A percentile compares a stretch with the other conserved stretches of the same genome.
phyloP scores from a whole-genome alignment of 2,797 vertebrate species.

The Lacerta viridis region DNA sequence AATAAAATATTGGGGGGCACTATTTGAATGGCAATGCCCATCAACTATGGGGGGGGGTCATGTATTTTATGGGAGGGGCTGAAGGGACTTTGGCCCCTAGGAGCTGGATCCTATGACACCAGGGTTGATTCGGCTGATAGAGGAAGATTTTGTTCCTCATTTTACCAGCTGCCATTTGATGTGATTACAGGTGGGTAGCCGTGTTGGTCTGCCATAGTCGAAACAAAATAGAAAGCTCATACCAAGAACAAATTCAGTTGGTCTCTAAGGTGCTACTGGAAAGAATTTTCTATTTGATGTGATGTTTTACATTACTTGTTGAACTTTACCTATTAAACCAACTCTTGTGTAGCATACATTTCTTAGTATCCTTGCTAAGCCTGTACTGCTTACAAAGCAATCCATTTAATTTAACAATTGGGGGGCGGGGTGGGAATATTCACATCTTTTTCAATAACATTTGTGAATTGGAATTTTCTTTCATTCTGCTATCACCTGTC shows the following conservation, averaged over 20 bases:
- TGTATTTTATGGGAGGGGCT: too few relatives aligned
- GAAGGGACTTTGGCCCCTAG: too few relatives aligned
- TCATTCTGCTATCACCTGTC: slow-evolving; percentile 42
- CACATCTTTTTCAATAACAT: slow-evolving; percentile 66
- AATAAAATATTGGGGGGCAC: too few relatives aligned
- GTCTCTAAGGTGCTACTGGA: too few relatives aligned
- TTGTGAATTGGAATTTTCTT: slow-evolving; percentile 67
- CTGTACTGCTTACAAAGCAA: slow-evolving; percentile 18
- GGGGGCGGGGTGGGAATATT: slow-evolving; percentile 42
- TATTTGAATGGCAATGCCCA: too few relatives aligned
- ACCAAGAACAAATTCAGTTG: too few relatives aligned
- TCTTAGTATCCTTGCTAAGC: neutral
- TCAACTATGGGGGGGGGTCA: too few relatives aligned
- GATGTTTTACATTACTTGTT: neutral
- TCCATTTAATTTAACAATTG: slow-evolving; percentile 67
- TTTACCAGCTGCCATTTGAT: neutral
- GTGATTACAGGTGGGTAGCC: neutral
- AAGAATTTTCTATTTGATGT: too few relatives aligned
- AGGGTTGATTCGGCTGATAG: too few relatives aligned
- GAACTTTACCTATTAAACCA: neutral
- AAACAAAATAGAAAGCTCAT: too few relatives aligned
- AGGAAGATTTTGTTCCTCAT: neutral
- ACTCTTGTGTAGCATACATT: neutral
- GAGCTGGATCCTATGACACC: too few relatives aligned
- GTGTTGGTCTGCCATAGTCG: too few relatives aligned